Percentiles rank a stretch among this genome's conserved stretches.
Conservation (phyloP, 2,888 invertebrate species). For the Euproctis similis region DNA sequence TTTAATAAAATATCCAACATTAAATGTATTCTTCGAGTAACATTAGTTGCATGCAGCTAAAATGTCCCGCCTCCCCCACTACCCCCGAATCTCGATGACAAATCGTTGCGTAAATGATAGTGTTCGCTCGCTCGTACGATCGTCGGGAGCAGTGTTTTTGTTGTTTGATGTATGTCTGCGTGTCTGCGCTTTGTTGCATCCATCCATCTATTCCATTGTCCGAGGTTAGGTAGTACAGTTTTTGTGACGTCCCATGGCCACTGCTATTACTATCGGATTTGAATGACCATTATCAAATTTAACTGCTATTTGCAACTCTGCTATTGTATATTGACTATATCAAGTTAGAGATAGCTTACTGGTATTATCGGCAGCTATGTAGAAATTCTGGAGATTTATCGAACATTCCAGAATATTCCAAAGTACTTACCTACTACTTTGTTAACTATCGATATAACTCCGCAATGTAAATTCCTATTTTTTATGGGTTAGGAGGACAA, state of each 20-base stretch:
- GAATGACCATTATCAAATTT: slow-evolving; percentile 5
- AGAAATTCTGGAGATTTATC: no score
- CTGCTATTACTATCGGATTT: slow-evolving; percentile 14
- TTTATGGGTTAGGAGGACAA: no score
- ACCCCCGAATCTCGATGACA: slow-evolving; percentile 65
- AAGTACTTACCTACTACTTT: no score
- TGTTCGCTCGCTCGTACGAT: slow-evolving; percentile 48
- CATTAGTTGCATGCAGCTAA: slow-evolving; percentile 35
- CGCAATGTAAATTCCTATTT: no score
- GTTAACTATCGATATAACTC: no score
- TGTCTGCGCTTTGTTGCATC: slow-evolving; percentile 54
- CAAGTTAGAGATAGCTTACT: no score
- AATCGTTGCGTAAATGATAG: slow-evolving; percentile 73
- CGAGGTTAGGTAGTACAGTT: slow-evolving; percentile 38
- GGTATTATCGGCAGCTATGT: no score
- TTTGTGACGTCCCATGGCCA: slow-evolving; percentile 30
- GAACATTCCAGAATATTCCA: no score
- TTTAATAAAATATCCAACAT: background rate
- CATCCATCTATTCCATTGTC: slow-evolving; percentile 36
- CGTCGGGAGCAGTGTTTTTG: slow-evolving; percentile 59
- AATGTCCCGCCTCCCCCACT: slow-evolving; percentile 34
- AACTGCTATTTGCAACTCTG: no score
- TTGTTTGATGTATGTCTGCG: slow-evolving; percentile 67
- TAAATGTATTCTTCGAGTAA: slow-evolving; percentile 16
- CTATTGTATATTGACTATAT: no score